Evolutionary conservation across 2,797 vertebrate genomes (phyloP).

Genomic region (Myotis planiceps): DNA sequence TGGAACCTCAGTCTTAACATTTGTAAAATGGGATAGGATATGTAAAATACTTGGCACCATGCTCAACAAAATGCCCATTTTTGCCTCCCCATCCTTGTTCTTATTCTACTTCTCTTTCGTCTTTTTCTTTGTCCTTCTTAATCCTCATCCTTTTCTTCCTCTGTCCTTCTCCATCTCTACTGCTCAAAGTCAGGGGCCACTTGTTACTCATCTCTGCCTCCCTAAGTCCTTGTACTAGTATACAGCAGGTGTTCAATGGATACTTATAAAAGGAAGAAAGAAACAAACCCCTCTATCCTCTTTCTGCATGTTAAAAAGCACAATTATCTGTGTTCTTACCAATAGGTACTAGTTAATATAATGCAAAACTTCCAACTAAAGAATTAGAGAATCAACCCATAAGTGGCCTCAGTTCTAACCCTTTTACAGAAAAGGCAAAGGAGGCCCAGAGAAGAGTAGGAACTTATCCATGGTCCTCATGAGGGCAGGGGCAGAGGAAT

Average conservation of each 20-base stretch:
- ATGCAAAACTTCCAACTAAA: not conserved
- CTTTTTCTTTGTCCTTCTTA: not conserved
- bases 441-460: not conserved
- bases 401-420: not conserved
- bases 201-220: not conserved
- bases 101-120: not conserved
- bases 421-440: not conserved
- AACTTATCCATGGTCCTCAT: not conserved
- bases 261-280: not conserved
- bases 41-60: not conserved
- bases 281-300: not conserved
- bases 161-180: not conserved
- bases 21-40: not conserved
- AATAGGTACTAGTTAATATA: not conserved
- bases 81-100: not conserved
- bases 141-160: not conserved
- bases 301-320: not conserved
- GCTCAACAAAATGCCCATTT: not conserved
- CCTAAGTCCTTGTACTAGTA: not conserved
- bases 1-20: not conserved
- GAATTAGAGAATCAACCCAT: not conserved
- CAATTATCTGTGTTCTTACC: not conserved
- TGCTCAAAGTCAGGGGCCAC: not conserved
- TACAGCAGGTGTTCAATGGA: not conserved
- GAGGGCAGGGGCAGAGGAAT: accelerated